A percentile compares a stretch with the other conserved stretches of the same genome.
Evolutionary conservation across 2,797 vertebrate genomes (phyloP).

Genomic region (Melanotaenia maccullochi): DNA sequence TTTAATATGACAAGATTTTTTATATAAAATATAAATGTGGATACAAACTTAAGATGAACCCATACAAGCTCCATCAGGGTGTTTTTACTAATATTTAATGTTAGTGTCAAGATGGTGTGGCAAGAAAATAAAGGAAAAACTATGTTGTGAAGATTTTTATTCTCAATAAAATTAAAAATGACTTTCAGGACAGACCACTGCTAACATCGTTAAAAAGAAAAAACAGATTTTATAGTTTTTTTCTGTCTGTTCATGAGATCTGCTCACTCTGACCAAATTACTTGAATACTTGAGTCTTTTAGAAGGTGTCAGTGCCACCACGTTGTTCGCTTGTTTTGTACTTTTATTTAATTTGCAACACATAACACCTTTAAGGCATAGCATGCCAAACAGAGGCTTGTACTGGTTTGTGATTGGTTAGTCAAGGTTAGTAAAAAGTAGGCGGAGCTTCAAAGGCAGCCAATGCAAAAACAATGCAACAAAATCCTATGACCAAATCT

Average conservation of each 20-base stretch:
- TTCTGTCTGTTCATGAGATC: background rate
- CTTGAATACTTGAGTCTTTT: fast-evolving
- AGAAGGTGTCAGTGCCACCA: background rate
- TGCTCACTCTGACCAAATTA: background rate
- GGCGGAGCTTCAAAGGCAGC: constrained; percentile 34
- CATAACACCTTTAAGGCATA: constrained; percentile 22
- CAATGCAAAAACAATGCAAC: constrained; percentile 57
- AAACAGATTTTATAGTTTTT: background rate
- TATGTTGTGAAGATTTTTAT: background rate
- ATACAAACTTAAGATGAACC: too few species aligned
- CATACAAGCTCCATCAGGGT: too few species aligned
- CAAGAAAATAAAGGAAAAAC: background rate
- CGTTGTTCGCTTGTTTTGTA: too few species aligned
- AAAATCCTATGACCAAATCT: constrained; percentile 71
- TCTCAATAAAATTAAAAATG: too few species aligned
- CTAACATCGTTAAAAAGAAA: background rate
- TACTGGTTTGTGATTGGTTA: constrained; percentile 55
- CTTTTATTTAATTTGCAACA: constrained; percentile 5
- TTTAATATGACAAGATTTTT: background rate
- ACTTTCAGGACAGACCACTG: background rate
- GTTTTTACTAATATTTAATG: background rate
- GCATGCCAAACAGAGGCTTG: constrained; percentile 41
- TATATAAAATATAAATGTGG: too few species aligned
- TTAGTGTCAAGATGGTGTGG: background rate
- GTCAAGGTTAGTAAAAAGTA: constrained; percentile 32